Evolutionary conservation across 2,888 invertebrate genomes (phyloP), one percentile per base, ranked within the genome.

Genomic region (Protodeltote pygarga): DNA sequence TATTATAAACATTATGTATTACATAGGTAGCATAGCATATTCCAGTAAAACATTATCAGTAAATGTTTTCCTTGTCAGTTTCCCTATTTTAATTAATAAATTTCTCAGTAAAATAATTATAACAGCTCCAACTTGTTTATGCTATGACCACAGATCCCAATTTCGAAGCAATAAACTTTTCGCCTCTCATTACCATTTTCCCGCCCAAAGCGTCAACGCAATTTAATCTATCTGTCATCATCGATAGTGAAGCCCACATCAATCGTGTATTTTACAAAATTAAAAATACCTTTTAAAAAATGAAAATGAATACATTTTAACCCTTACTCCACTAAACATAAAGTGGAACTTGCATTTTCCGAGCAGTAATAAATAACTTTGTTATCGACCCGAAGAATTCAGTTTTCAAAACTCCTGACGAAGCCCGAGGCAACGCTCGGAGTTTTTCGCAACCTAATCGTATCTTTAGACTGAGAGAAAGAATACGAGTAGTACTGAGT

Each of bases 171-270:
- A 64, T 60, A 73, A 66, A 71, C 11, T 71, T 74, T 73, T 70
- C 62, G 63, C 67, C 52, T 53, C 61, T 59, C 68, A 75, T 78
- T 77, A 77, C 60, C 70, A 81, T 79, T 82, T 69, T 86, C 81
- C 83, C 81, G 83, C 85, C 84, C 79, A 81, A 71, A 82, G 82
- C 81, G 78, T 82, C 81, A 76, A 77, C 80, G 73, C 74, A 67
- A 81, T 78, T 77, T 79, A 86, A 88, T 87, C 77, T 79, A 70
- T 76, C 75, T 81, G 79, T 88, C 85, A 84, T 84, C 87, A 83
- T 76, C 65, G 71, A 73, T 62, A 75, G 75, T 65, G 75, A 85
- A 77, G 81, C 79, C 76, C 70, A 72, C 83, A 87, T 84, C 80
- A 89, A 88, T 87, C 82, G 19, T 80, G 68, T 47, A 58, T 34